Evolutionary conservation across 2,888 invertebrate genomes (phyloP).

Genomic region (Disparrhopalites patrizii): DNA sequence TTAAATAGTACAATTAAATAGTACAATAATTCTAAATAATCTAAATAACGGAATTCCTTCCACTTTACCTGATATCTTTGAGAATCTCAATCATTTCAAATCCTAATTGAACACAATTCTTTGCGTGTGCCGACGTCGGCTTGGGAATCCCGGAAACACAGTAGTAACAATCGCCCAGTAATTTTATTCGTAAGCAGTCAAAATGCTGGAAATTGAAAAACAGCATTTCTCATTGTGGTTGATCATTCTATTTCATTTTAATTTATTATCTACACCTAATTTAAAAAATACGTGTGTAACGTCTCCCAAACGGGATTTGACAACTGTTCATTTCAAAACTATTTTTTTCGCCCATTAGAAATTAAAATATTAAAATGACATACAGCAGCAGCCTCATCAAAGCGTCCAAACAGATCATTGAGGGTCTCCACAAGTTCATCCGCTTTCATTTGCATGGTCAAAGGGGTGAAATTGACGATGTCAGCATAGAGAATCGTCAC

Average conservation of each 20-base stretch:
- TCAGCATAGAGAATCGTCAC: slow-evolving; percentile 90
- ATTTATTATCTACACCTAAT: neutral
- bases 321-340: no score
- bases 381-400: slow-evolving; percentile 86
- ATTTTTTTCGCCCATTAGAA: slow-evolving; percentile 8
- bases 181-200: slow-evolving; percentile 72
- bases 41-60: neutral
- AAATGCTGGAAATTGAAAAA: slow-evolving; percentile 49
- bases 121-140: slow-evolving; percentile 74
- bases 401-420: slow-evolving; percentile 85
- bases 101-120: slow-evolving; percentile 83
- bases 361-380: slow-evolving; percentile 22
- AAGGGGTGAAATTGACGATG: slow-evolving; percentile 85
- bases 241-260: no score
- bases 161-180: slow-evolving; percentile 91
- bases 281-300: neutral
- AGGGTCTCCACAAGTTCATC: slow-evolving; percentile 78
- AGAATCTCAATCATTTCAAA: slow-evolving; percentile 91
- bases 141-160: slow-evolving; percentile 83
- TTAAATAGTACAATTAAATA: no score
- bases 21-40: no score
- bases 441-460: slow-evolving; percentile 77
- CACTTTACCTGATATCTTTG: slow-evolving; percentile 65
- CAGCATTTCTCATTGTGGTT: neutral
- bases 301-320: neutral